Evolutionary conservation across 2,113 vertebrate species (phyloP), one percentile per base, ranked within the genome.

Genomic region (Craseonycteris thonglongyai): DNA sequence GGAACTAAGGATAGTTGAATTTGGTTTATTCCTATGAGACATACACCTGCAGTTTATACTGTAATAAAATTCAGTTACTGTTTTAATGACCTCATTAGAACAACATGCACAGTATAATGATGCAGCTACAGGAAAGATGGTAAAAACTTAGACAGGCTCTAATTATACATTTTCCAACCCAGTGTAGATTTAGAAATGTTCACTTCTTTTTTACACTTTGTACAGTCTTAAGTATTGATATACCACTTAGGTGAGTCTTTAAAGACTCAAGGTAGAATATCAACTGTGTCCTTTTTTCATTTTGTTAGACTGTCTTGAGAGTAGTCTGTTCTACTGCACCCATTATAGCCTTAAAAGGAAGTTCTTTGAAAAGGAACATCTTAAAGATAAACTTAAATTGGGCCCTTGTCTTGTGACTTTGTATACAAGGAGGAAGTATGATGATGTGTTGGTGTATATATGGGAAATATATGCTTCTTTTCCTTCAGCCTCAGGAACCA

Each of bases 301-400:
- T 81, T 92, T 56, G 54, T 58, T 83, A 28, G 47, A 51, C 51
- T 88, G 22, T 68, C 82, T 58, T 19, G 40, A 47, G 33, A 47
- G 22, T 58, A 33, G 24, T 68, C 19, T 84, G 3, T 81, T 82
- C 38, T 49, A 19, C 40, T 71, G 19, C 6, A 26, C 45, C n/a
- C 24, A 16, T 9, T 33, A 28, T 18, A 75, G 22, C 65, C 81
- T 15, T 28, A 58, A 49, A 74, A 82, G 33, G 49, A 89, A 89
- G 72, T 78, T 79, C 28, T 93, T 91, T 92, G 71, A 42, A 93
- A 89, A 89, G 61, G 56, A 69, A 68, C 40, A 58, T 85, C 24
- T 92, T 81, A 40, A 47, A 93, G 92, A 92, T 5, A 51, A 51
- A n/a, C 42, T 78, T 71, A 42, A 80, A 3, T 13, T 56, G 42